A percentile compares a stretch with the other conserved stretches of the same genome.
Evolutionary conservation across 2,797 vertebrate genomes (phyloP).

Genomic region (Ara ararauna): DNA sequence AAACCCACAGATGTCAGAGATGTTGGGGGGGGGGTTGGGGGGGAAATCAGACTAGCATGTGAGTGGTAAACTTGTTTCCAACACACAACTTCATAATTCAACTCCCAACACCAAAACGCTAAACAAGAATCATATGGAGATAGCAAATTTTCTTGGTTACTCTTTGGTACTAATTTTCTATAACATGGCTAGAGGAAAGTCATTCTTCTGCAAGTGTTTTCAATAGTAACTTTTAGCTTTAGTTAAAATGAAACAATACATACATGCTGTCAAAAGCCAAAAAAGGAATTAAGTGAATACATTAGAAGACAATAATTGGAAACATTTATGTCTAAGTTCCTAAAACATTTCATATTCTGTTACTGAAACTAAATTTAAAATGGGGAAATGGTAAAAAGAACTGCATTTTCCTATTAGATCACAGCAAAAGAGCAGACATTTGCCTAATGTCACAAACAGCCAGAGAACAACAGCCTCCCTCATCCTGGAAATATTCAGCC

Average conservation of each 20-base stretch:
- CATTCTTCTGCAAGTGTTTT: not conserved
- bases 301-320: not conserved
- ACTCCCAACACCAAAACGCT: not conserved
- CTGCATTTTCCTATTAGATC: not conserved
- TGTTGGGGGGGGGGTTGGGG: too few relatives aligned
- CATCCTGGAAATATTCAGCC: not conserved
- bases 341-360: not conserved
- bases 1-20: not conserved
- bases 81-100: not conserved
- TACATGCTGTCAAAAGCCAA: not conserved
- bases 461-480: not conserved
- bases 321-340: not conserved
- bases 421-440: not conserved
- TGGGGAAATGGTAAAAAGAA: not conserved
- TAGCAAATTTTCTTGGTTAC: not conserved
- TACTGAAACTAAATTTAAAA: not conserved
- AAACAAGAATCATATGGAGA: not conserved
- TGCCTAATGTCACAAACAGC: not conserved
- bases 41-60: not conserved
- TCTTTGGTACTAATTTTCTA: not conserved
- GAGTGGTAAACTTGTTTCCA: not conserved
- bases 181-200: not conserved
- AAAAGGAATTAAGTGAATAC: not conserved
- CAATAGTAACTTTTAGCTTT: not conserved
- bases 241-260: conserved; percentile 3